These are phyloP conservation scores for Brachyrhaphis roseni DNA, from an alignment of 2,797 vertebrate genomes.

Conservation along the genomic window DNA sequence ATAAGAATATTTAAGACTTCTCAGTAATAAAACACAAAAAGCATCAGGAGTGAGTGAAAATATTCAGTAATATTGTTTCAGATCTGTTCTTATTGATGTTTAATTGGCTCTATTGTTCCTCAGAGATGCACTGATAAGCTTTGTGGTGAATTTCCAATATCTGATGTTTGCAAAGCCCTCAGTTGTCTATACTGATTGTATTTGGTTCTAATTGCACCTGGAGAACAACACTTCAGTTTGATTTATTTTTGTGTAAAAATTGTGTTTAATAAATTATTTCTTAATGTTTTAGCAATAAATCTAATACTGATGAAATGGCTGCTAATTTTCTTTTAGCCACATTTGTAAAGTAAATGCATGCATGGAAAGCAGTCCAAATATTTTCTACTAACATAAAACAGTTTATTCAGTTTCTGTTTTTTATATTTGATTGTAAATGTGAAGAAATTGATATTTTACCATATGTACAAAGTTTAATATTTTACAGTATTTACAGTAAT, in stretches of 20 bases:
- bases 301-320: neutral
- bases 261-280: neutral
- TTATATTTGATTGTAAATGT: no score
- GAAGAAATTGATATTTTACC: no score
- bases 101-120: neutral
- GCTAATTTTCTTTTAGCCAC: neutral
- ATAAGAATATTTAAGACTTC: neutral
- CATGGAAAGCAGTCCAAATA: no score
- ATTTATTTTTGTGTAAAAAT: neutral
- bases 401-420: no score
- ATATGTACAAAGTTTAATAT: no score
- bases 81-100: neutral
- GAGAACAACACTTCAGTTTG: neutral
- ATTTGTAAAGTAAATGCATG: neutral
- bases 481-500: neutral
- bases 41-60: neutral
- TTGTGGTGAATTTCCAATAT: neutral
- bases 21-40: neutral
- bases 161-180: neutral
- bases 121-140: neutral
- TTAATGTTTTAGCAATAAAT: neutral
- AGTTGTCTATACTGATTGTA: neutral
- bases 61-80: neutral
- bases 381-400: no score
- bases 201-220: neutral